A percentile compares a stretch with the other conserved stretches of the same genome.
Evolutionary conservation across 2,797 vertebrate genomes (phyloP).

Genomic region (Vultur gryphus): DNA sequence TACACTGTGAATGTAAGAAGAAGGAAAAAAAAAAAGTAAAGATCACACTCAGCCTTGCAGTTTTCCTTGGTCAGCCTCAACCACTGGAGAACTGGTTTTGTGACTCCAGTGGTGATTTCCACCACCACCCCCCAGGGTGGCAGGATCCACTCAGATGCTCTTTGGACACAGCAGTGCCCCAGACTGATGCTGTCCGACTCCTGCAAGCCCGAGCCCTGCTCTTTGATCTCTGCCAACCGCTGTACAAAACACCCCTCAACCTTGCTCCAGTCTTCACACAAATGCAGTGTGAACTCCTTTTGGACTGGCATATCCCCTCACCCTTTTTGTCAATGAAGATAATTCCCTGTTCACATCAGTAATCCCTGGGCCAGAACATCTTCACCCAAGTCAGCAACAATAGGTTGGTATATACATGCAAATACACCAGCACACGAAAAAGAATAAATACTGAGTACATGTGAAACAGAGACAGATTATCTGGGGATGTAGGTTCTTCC

Average conservation of each 20-base stretch:
- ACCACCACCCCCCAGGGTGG: accelerated
- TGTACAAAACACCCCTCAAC: accelerated
- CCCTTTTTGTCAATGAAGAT: not conserved
- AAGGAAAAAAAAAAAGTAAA: not conserved
- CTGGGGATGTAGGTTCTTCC: no score
- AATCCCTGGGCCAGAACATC: not conserved
- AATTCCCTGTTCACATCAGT: not conserved
- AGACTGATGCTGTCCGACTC: not conserved
- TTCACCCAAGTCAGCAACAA: not conserved
- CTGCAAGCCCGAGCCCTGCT: not conserved
- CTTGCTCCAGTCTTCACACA: not conserved
- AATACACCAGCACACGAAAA: accelerated
- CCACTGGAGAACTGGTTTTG: not conserved
- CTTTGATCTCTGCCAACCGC: not conserved
- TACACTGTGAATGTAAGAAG: not conserved
- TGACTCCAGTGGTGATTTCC: not conserved
- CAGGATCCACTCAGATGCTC: not conserved
- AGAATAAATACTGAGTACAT: not conserved
- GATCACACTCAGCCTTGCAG: not conserved
- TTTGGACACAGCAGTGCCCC: not conserved
- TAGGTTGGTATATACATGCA: accelerated
- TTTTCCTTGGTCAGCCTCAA: not conserved
- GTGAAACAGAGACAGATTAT: not conserved
- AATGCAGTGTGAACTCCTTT: not conserved
- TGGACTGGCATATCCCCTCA: not conserved